Evolutionary conservation across 2,888 invertebrate species (phyloP).

Genomic region (Anticlea derivata): DNA sequence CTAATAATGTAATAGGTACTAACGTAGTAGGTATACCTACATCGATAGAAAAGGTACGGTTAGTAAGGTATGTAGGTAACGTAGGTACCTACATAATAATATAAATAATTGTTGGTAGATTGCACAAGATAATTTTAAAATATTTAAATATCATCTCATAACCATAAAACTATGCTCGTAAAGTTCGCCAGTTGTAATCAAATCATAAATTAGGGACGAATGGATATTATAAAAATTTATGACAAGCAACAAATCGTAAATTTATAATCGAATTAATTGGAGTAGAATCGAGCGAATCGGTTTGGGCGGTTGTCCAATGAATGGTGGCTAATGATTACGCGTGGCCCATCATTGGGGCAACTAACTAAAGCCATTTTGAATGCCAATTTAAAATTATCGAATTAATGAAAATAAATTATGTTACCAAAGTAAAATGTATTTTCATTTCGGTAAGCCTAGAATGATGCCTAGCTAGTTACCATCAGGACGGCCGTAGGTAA

Average conservation of each 20-base stretch:
- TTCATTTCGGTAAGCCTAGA: too few species aligned
- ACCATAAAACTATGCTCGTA: conserved; percentile 61
- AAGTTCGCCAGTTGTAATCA: conserved; percentile 68
- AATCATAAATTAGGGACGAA: conserved; percentile 63
- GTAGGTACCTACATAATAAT: background rate
- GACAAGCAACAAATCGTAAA: conserved; percentile 77
- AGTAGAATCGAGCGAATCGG: conserved; percentile 51
- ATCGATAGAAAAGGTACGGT: too few species aligned
- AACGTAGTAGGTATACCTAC: too few species aligned
- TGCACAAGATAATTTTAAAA: background rate
- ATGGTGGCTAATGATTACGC: conserved; percentile 61
- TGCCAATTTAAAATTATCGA: conserved; percentile 9
- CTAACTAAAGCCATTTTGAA: conserved; percentile 30
- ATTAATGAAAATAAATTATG: conserved; percentile 9
- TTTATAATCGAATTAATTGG: conserved; percentile 70
- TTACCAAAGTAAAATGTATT: too few species aligned
- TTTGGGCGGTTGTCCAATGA: conserved; percentile 50
- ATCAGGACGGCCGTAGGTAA: too few species aligned
- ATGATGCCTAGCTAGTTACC: too few species aligned
- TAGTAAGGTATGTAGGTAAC: too few species aligned
- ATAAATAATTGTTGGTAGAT: too few species aligned
- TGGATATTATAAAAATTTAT: conserved; percentile 64
- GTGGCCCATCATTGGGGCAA: conserved; percentile 44
- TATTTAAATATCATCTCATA: conserved; percentile 17
- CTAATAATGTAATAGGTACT: too few species aligned